Evolutionary conservation across 2,888 invertebrate genomes (phyloP).

Genomic region (Branchipolynoe longqiensis): DNA sequence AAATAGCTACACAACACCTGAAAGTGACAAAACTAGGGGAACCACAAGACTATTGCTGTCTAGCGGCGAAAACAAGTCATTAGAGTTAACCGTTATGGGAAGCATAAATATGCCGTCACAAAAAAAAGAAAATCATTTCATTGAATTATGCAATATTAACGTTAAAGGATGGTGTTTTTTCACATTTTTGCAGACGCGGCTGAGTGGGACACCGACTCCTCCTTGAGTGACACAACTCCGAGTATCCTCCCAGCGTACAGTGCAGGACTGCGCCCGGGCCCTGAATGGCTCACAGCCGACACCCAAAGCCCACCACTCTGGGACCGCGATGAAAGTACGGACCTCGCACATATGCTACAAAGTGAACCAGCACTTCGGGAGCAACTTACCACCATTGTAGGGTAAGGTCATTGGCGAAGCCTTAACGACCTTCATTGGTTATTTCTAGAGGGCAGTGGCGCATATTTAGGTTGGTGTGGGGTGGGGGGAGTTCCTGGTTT

Average conservation of each 20-base stretch:
- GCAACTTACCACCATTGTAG: neutral
- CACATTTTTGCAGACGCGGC: constrained; percentile 2
- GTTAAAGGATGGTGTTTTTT: neutral
- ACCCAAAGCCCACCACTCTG: neutral
- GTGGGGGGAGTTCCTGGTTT: neutral
- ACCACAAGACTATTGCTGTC: no score
- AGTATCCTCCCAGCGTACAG: neutral
- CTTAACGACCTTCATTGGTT: neutral
- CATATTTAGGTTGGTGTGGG: neutral
- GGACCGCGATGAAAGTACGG: neutral
- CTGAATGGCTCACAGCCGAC: neutral
- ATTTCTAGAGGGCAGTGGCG: neutral
- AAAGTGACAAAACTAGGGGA: no score
- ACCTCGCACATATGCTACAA: neutral
- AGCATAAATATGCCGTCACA: no score
- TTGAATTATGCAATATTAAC: neutral
- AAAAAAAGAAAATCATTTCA: neutral
- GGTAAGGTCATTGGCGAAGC: neutral
- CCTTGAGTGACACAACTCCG: neutral
- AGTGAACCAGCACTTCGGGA: neutral
- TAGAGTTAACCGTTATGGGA: no score
- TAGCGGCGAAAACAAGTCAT: no score
- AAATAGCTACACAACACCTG: no score
- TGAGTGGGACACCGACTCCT: constrained; percentile 35
- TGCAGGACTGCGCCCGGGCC: neutral